Base-by-base conservation (phyloP, 2,888 invertebrate species). In the Ormia ochracea region DNA sequence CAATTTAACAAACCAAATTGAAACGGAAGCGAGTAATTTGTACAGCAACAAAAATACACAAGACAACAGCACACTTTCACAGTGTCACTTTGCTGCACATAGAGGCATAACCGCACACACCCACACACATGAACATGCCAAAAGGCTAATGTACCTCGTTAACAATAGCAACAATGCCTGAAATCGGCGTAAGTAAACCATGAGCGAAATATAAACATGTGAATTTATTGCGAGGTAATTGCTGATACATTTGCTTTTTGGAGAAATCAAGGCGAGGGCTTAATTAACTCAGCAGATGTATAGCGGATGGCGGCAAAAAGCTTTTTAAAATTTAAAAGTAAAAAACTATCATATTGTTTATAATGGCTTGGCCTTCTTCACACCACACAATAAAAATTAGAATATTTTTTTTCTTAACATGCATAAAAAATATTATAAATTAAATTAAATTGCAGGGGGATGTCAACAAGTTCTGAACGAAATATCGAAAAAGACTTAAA, bases 1-100 rank as follows among this genome's bases (percentile, higher is more conserved):
- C 43, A 63, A 7, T 59, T 41, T 58, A 38, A 14, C 31, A 54
- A 66, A 48, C n/a, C 26, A 43, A 28, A 41, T 72, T 61, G n/a
- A 66, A 68, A 61, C 41, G 78, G 78, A 74, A 74, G 63, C 63
- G 78, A 63, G 63, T 61, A 73, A 78, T 74, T 66, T 19, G 31
- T 17, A 61, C 54, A 61, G 52, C 41, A 58, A 26, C 36, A 56
- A 12, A 56, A 3, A 31, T n/a, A 36, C 19, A 19, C 2, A 43
- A 28, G 19, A 23, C 19, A 63, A 21, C 36, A 19, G 43, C 31
- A 48, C 36, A 0, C 14, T 41, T n/a, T n/a, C 17, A 38, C 3
- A 4, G n/a, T 45, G 14, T 2, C 48, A 63, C 21, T 63, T 36
- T 21, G 4, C 6, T 12, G 38, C 5, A 50, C n/a, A 61, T 17